Evolutionary conservation across 2,888 invertebrate genomes (phyloP), one percentile per base, ranked within the genome.

Genomic region (Drosophila histrio): DNA sequence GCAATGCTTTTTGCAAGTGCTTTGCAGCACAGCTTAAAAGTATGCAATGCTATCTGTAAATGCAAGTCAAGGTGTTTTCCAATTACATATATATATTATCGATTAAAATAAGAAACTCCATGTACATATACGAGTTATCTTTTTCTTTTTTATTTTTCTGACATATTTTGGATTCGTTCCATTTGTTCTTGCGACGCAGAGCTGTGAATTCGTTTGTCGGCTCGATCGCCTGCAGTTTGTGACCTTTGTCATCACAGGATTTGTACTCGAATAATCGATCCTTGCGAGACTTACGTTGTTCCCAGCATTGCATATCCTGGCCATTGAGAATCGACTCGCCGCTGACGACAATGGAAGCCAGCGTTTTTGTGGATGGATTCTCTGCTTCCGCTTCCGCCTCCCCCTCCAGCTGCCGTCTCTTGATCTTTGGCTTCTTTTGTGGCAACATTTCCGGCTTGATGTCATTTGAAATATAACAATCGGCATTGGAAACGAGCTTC

Each of bases 91-190:
- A n/a, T n/a, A n/a, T n/a, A n/a, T n/a, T n/a, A n/a, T n/a, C n/a
- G n/a, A n/a, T n/a, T n/a, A n/a, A n/a, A n/a, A n/a, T n/a, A n/a
- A n/a, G n/a, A n/a, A n/a, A n/a, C n/a, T n/a, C n/a, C n/a, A n/a
- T n/a, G n/a, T n/a, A n/a, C n/a, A n/a, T n/a, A n/a, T n/a, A n/a
- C n/a, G n/a, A n/a, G n/a, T 15, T 24, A 21, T 19, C 38, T 39
- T 38, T 38, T 38, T 4, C 11, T n/a, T 44, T 44, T 49, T 22
- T 36, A 7, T 3, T 24, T 24, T 7, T 21, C 2, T 15, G 41
- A 4, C 50, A 11, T n/a, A 90, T 90, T 75, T 87, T 89, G 0
- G 72, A 46, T 58, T 89, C 87, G 56, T 81, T 80, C 90, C 90
- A 90, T 11, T 78, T 66, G 61, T 90, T 90, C 49, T 86, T 87